These are phyloP conservation scores for Dreissena polymorpha DNA, from an alignment of 1,140 invertebrate species.

Conservation along the genomic window DNA sequence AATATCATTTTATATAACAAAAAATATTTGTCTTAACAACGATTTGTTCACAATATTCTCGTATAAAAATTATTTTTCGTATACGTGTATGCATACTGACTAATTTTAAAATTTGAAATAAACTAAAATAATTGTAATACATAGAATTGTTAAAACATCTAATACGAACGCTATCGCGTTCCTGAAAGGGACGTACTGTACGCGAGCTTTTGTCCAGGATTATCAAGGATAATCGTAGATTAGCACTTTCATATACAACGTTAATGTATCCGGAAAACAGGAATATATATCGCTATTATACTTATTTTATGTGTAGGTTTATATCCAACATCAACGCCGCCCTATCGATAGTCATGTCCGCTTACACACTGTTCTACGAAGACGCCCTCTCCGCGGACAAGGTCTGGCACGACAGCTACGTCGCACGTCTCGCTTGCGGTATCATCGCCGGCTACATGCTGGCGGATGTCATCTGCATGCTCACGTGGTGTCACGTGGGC, in stretches of 20 bases:
- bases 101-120: no score
- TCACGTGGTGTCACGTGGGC: slow-evolving; percentile 27
- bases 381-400: not conserved
- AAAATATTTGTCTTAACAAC: no score
- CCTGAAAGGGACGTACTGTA: not conserved
- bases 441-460: slow-evolving; percentile 42
- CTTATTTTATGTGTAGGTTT: slow-evolving; percentile 15
- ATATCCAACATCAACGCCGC: slow-evolving; percentile 39
- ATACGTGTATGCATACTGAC: no score
- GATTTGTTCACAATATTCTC: no score
- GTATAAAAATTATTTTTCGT: no score
- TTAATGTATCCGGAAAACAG: no score
- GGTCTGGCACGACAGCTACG: slow-evolving; percentile 26
- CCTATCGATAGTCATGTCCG: slow-evolving; percentile 21
- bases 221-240: not conserved
- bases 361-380: slow-evolving; percentile 14
- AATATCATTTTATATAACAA: no score
- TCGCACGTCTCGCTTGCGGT: slow-evolving; percentile 27
- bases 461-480: slow-evolving; percentile 31
- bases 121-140: no score
- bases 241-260: not conserved
- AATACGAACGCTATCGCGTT: no score
- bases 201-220: not conserved
- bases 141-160: no score
- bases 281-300: no score